Base-by-base conservation (phyloP, 1,140 invertebrate species). In the Agrypnia vestita region DNA sequence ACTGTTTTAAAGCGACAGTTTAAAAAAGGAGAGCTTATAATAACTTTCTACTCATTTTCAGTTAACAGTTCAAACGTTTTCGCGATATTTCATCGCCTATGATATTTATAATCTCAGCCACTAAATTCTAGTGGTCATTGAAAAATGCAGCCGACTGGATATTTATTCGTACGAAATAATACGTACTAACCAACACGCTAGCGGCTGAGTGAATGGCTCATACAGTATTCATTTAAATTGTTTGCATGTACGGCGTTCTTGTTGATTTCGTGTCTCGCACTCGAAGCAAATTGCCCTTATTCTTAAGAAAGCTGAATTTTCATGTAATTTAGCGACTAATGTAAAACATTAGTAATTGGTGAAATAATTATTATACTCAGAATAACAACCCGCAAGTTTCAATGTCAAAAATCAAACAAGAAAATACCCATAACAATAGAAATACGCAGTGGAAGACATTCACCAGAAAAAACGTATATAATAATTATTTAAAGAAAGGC, bases 181-280 rank as follows among this genome's bases (percentile, higher is more conserved):
- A 19, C 0, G 3, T 13, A 64, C 61, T 35, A 44, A 17, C 61
- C 61, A 64, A n/a, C 61, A 64, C 61, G 61, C 61, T 35, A 64
- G 3, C 21, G 3, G 17, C 55, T 64, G 61, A 64, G 61, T 19
- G 61, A 64, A 64, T 44, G 21, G 51, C 35, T 17, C 11, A 64
- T 64, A 64, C 12, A 21, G 61, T 44, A 64, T 44, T 64, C 11
- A 64, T 43, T 64, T 44, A 25, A 64, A 64, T 64, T 64, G 61
- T 64, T 64, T 64, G 21, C 21, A 19, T 15, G 55, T 59, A 59
- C 21, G 15, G 55, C 4, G 67, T 47, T 71, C 46, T 10, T 71
- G 44, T 8, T 19, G 46, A 71, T 71, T 71, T 71, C 67, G 44
- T 71, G 67, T 19, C 46, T 64, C 61, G 43, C 9, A 64, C 43